Evolutionary conservation across 1,140 invertebrate species (phyloP), one percentile per base, ranked within the genome.

Genomic region (Lutraria rhynchaena): DNA sequence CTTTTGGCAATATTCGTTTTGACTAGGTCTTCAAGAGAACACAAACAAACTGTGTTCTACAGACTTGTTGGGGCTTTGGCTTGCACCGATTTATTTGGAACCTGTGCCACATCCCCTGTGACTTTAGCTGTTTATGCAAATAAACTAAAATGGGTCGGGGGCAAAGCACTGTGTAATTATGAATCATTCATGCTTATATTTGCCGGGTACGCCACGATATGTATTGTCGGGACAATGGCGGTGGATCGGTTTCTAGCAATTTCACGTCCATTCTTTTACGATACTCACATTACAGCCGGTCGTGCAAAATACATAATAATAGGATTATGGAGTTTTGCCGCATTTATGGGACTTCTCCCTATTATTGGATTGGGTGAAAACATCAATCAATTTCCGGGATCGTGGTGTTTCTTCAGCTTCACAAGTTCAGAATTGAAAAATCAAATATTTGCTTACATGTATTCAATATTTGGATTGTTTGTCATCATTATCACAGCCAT

Each of bases 341-440:
- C 87, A 13, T 24, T 89, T 17, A 84, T 92, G 31, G 88, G 90
- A 2, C 69, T 85, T 13, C 81, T 93, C 22, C 92, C 92, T 0
- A 83, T 93, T 13, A 84, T 92, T 33, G 90, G 90, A 1, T 75
- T 93, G 15, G 91, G 91, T 0, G 61, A 71, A 53, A 89, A 88
- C 67, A 83, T 88, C 3, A 55, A 85, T 5, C 92, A 91, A 65
- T 92, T 88, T 86, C 92, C 92, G 0, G 86, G 89, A 3, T 92
- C 92, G 19, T 93, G 92, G 92, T 93, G 92, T 80, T 93, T 93
- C 87, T 88, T 92, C 78, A 91, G 92, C 76, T 90, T 90, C 51
- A 61, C 65, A 22, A 81, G 83, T 61, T 60, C 81, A 1, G 71
- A 83, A 35, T 19, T 81, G 0, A 41, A 70, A 51, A 76, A 82